Conservation (phyloP, 2,797 vertebrate species). For the Sus cebifrons region DNA sequence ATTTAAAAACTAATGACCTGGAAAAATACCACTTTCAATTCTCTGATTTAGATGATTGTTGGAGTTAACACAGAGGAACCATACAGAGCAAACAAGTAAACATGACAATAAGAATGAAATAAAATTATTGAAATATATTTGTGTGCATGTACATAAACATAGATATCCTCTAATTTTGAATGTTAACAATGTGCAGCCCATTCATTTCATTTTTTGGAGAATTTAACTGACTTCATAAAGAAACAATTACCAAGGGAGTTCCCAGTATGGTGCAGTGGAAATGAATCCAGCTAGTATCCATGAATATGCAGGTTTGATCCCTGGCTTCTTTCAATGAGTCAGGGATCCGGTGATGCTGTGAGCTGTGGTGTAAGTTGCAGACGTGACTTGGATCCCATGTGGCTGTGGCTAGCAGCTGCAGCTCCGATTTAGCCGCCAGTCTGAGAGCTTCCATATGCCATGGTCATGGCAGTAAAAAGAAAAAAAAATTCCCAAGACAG, state of each 20-base stretch:
- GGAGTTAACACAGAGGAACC: slow-evolving; percentile 12
- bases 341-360: too few relatives aligned
- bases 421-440: too few relatives aligned
- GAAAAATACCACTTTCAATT: slow-evolving; percentile 19
- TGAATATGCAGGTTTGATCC: too few relatives aligned
- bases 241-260: background rate
- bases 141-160: accelerated
- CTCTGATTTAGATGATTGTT: background rate
- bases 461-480: too few relatives aligned
- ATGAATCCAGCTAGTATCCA: too few relatives aligned
- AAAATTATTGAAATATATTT: slow-evolving; percentile 23
- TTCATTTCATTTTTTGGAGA: background rate
- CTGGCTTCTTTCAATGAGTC: too few relatives aligned
- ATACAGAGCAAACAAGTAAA: background rate
- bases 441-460: too few relatives aligned
- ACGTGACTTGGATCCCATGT: too few relatives aligned
- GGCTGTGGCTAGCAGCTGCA: too few relatives aligned
- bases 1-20: slow-evolving; percentile 65
- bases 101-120: slow-evolving; percentile 40
- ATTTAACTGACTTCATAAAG: background rate
- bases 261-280: too few relatives aligned
- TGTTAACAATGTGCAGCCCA: background rate
- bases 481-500: background rate
- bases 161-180: background rate
- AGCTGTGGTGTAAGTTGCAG: too few relatives aligned